Evolutionary conservation across 2,888 invertebrate species (phyloP).

Genomic region (Ctenicera cuprea): DNA sequence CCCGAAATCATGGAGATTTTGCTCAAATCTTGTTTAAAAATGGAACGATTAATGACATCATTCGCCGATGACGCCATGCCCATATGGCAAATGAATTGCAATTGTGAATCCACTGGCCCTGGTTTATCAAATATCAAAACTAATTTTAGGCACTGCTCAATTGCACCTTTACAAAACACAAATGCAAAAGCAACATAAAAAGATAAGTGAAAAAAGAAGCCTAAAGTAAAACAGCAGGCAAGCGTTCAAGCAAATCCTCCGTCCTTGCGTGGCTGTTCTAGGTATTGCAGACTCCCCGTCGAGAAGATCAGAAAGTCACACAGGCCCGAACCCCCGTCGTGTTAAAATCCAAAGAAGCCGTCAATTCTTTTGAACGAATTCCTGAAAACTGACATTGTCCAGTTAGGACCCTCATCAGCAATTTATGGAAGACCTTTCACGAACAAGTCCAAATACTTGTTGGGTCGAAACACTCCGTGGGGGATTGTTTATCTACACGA

Average conservation of each 20-base stretch:
- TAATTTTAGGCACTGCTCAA: too few species aligned
- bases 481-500: conserved; percentile 52
- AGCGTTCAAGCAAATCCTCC: conserved; percentile 44
- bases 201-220: conserved; percentile 23
- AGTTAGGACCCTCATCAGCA: conserved; percentile 58
- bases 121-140: too few species aligned
- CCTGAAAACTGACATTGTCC: conserved; percentile 59
- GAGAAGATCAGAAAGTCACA: conserved; percentile 58
- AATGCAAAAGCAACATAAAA: background rate
- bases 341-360: conserved; percentile 56
- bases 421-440: conserved; percentile 58
- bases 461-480: conserved; percentile 52
- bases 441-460: conserved; percentile 57
- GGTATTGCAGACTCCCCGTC: conserved; percentile 51
- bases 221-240: conserved; percentile 41
- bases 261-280: conserved; percentile 51
- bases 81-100: conserved; percentile 63
- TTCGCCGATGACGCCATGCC: conserved; percentile 59
- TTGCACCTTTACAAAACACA: background rate
- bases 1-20: background rate
- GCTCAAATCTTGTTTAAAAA: background rate
- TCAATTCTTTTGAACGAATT: conserved; percentile 58
- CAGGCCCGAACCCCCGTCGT: conserved; percentile 56
- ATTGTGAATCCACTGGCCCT: background rate
- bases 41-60: conserved; percentile 8